A percentile compares a stretch with the other conserved stretches of the same genome.
phyloP scores from a whole-genome alignment of 1,140 invertebrate species.

The Proales similis region DNA sequence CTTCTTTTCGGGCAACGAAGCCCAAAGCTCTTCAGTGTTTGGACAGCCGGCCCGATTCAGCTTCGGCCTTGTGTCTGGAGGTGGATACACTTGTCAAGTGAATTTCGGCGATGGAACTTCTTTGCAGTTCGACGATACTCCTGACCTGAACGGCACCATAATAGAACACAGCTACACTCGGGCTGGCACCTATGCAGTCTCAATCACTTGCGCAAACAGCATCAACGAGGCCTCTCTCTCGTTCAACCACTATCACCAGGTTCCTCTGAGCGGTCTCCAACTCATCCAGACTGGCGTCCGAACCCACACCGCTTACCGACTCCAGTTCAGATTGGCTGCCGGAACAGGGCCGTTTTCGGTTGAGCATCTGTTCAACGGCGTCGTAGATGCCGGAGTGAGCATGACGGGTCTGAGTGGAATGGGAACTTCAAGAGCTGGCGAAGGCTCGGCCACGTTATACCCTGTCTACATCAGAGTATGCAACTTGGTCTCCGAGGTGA shows the following conservation, averaged over 20 bases:
- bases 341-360: background rate
- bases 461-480: slow-evolving; percentile 1
- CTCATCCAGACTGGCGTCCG: background rate
- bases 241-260: slow-evolving; percentile 9
- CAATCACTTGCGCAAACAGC: slow-evolving; percentile 8
- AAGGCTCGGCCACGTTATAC: background rate
- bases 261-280: slow-evolving; percentile 6
- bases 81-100: too few species aligned
- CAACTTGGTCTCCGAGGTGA: slow-evolving; percentile 7
- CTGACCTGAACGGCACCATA: slow-evolving; percentile 2
- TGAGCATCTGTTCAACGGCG: background rate
- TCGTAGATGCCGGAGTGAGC: background rate
- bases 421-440: background rate
- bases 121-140: too few species aligned
- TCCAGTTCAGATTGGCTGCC: background rate
- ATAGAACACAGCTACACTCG: background rate
- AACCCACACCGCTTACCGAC: background rate
- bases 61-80: too few species aligned
- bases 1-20: too few species aligned
- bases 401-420: background rate
- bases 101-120: too few species aligned
- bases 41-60: too few species aligned
- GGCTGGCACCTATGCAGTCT: slow-evolving; percentile 5
- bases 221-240: background rate
- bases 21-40: too few species aligned